Conservation (phyloP, 1,140 invertebrate species). For the Amphibalanus amphitrite region DNA sequence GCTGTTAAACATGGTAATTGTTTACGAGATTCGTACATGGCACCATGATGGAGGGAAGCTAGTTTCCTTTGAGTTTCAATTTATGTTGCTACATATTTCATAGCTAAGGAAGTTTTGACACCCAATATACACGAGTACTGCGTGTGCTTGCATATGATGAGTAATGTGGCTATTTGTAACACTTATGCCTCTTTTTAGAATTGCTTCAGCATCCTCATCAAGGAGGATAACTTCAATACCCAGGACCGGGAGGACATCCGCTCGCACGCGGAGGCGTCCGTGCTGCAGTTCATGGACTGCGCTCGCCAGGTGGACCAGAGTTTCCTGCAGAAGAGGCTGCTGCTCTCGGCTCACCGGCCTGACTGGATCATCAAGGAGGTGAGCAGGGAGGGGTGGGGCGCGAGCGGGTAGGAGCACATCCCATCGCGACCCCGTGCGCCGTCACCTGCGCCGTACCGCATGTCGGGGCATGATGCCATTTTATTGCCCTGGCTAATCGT, state of each 20-base stretch:
- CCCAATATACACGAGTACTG: not conserved
- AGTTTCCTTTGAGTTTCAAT: not conserved
- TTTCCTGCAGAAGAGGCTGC: constrained; percentile 28
- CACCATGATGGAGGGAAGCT: not conserved
- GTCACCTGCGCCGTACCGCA: too few relatives aligned
- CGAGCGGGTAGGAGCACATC: too few relatives aligned
- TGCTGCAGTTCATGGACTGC: not conserved
- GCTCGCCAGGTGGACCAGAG: not conserved
- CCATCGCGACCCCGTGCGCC: too few relatives aligned
- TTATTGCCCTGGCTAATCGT: too few relatives aligned
- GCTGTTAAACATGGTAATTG: too few relatives aligned
- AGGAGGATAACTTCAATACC: not conserved
- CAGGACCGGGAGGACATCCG: not conserved
- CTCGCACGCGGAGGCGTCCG: not conserved
- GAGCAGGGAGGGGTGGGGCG: too few relatives aligned
- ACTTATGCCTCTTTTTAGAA: not conserved
- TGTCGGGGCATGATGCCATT: too few relatives aligned
- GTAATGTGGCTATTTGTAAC: not conserved
- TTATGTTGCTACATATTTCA: not conserved
- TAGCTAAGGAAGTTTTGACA: not conserved
- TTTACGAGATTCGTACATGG: not conserved
- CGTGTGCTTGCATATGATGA: not conserved
- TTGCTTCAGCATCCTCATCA: not conserved
- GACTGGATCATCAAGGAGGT: constrained; percentile 30
- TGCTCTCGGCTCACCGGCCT: constrained; percentile 28